A percentile compares a stretch with the other conserved stretches of the same genome.
Conservation (phyloP, 2,113 vertebrate species). For the Tretioscincus oriximinensis region DNA sequence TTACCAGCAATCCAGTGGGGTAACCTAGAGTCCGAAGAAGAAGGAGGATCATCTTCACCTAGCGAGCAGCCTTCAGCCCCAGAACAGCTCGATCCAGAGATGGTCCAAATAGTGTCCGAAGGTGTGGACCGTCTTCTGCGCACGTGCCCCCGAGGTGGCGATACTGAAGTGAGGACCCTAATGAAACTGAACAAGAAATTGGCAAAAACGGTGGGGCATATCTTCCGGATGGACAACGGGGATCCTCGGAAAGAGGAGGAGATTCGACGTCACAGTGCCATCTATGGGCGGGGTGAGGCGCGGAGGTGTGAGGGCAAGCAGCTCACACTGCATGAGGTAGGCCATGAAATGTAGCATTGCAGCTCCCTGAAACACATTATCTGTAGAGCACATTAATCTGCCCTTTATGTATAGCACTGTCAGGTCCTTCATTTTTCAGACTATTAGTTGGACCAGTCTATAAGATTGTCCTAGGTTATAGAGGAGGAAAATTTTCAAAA, state of each 20-base stretch:
- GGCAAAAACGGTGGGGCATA: slow-evolving; percentile 90
- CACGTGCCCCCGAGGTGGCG: slow-evolving; percentile 82
- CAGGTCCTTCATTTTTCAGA: no score
- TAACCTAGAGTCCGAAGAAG: slow-evolving; percentile 84
- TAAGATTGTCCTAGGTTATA: no score
- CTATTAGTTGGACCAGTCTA: no score
- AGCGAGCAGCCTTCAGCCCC: slow-evolving; percentile 6
- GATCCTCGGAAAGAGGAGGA: slow-evolving; percentile 90
- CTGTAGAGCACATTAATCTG: no score
- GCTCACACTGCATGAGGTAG: slow-evolving; percentile 93
- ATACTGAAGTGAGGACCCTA: slow-evolving; percentile 80
- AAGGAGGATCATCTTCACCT: slow-evolving; percentile 80
- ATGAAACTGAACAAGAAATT: slow-evolving; percentile 94
- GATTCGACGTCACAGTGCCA: slow-evolving; percentile 93
- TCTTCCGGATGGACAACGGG: slow-evolving; percentile 87
- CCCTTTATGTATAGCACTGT: no score
- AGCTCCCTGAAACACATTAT: no score
- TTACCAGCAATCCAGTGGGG: slow-evolving; percentile 75
- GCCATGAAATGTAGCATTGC: neutral
- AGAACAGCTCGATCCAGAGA: slow-evolving; percentile 84
- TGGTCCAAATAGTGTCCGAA: slow-evolving; percentile 82
- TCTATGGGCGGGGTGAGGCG: slow-evolving; percentile 92
- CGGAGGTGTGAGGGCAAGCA: slow-evolving; percentile 93
- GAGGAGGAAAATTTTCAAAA: no score
- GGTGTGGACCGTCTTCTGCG: slow-evolving; percentile 87